Base-by-base conservation (phyloP, 2,888 invertebrate species). In the Pterostichus niger region DNA sequence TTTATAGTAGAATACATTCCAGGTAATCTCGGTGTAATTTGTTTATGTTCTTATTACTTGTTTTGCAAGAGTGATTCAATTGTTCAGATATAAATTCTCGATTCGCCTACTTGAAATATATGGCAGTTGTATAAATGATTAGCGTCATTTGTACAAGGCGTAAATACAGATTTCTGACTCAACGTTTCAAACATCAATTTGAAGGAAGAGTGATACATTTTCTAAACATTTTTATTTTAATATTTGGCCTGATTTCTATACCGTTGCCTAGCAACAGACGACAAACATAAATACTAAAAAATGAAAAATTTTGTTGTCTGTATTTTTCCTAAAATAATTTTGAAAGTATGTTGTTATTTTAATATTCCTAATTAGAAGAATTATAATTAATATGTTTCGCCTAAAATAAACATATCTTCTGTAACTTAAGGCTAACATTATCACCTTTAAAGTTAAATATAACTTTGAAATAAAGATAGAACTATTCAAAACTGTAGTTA, bases 61-160 rank as follows among this genome's bases (percentile, higher is more conserved):
- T 56, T 52, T 24, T 54, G n/a, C 35, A 76, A 76, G 24, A 17
- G 13, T 73, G 73, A 73, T 17, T 73, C 73, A 73, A 73, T 46
- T 46, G 17, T 73, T 11, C 31, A 73, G n/a, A 73, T 46, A 46
- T 73, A 73, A 35, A 73, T 15, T 31, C 46, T n/a, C 73, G 10
- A 73, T 15, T 31, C 46, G 31, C 73, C 73, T 73, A 73, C 73
- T 73, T 73, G n/a, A 40, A 46, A 73, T 5, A 73, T 73, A 17
- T 73, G 56, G 17, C 56, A 56, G 49, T 13, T 73, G 40, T 9
- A 24, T 71, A 17, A 73, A 73, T 24, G 46, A 73, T 73, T 17
- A 13, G 9, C 24, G 31, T 10, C 49, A 73, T 17, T 24, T 73
- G 40, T 6, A 7, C 15, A 17, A 24, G 44, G n/a, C 7, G 46